phyloP scores from a whole-genome alignment of 1,140 invertebrate genomes.

The Nilaparvata lugens region DNA sequence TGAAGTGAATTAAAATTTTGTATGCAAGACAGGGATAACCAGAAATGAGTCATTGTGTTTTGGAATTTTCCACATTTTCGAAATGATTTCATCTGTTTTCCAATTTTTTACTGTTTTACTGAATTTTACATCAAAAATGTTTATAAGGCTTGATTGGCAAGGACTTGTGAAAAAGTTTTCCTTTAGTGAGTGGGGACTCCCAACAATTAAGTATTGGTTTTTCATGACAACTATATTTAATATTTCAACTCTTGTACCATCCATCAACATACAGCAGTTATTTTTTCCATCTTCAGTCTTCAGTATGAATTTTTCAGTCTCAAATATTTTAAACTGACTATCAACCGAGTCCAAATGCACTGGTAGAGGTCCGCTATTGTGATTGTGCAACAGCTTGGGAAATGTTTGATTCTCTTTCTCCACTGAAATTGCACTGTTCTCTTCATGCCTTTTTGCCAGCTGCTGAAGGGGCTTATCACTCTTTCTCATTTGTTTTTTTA shows the following conservation, averaged over 20 bases:
- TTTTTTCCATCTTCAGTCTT: neutral
- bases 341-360: neutral
- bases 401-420: neutral
- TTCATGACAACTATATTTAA: neutral
- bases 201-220: neutral
- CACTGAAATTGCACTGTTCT: neutral
- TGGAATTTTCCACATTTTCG: neutral
- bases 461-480: slow-evolving; percentile 7
- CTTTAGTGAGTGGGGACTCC: neutral
- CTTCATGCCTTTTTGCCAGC: neutral
- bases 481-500: neutral
- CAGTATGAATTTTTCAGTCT: neutral
- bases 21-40: slow-evolving; percentile 2
- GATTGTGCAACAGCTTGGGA: neutral
- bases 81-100: neutral
- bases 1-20: neutral
- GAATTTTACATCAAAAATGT: neutral
- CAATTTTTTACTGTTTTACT: neutral
- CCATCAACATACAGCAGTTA: slow-evolving; percentile 1
- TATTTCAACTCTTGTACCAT: neutral
- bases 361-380: neutral
- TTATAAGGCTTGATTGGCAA: neutral
- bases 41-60: neutral
- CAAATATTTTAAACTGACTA: neutral
- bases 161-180: neutral